Evolutionary conservation across 1,140 invertebrate genomes (phyloP), one percentile per base, ranked within the genome.

Genomic region (Habropoda laboriosa): DNA sequence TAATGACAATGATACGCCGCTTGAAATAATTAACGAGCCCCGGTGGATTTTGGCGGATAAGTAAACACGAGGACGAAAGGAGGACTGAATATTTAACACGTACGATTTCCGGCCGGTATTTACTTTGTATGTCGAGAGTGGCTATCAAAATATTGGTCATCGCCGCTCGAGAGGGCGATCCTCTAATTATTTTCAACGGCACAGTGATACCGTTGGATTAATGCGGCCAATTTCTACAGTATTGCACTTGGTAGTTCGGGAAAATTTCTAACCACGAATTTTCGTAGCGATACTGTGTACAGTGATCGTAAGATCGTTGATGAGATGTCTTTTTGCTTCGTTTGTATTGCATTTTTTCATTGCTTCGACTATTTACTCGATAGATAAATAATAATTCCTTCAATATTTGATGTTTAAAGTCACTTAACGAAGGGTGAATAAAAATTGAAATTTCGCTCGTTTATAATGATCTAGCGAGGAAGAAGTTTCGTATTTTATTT

Each of bases 111-210:
- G 21, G 12, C 40, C 55, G n/a, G 8, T 58, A 63, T 63, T 47
- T 60, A 74, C 51, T n/a, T 40, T 32, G 12, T 21, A 40, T 32
- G 38, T 24, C 55, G 24, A 30, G 21, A 49, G 42, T 55, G 57
- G 40, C 35, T 74, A 51, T 55, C 27, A 74, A 74, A 74, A 40
- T 47, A 57, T 73, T 74, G 35, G 24, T 45, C 40, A 30, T 40
- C 21, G 27, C 32, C 18, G 3, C 30, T 21, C 8, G 63, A 32
- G 42, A 32, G 21, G 13, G n/a, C 45, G 30, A 67, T 67, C 21
- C 64, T 35, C 21, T 32, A 45, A 60, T 58, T 35, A 40, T 60
- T 40, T 74, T 49, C n/a, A 27, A 47, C 38, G 16, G 27, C 45
- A 10, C n/a, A 10, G 2, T 16, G 42, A 32, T 21, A 7, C 12